These are phyloP conservation scores for Platyscapa corneri DNA, from an alignment of 1,140 invertebrate genomes.

Conservation along the genomic window DNA sequence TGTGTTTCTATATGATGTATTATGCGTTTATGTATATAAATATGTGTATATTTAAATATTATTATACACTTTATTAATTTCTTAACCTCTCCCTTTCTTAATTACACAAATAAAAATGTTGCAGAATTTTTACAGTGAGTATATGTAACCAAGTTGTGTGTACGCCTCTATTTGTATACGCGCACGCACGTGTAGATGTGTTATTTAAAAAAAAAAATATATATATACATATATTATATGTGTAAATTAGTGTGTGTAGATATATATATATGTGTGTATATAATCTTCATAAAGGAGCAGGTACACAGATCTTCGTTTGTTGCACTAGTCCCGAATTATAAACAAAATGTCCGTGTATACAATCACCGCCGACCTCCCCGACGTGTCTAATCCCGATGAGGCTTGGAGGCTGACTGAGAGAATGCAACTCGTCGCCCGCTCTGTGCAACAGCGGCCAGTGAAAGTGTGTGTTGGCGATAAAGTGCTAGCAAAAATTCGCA, in stretches of 20 bases:
- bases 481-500: conserved; percentile 24
- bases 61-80: conserved; percentile 15
- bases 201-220: background rate
- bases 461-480: conserved; percentile 29
- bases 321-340: conserved; percentile 4
- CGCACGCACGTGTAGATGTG: background rate
- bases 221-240: background rate
- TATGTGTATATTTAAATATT: conserved; percentile 11
- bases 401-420: conserved; percentile 45
- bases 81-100: background rate
- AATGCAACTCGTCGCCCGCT: conserved; percentile 9
- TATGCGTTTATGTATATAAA: background rate
- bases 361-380: background rate
- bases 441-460: conserved; percentile 28
- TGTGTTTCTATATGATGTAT: no score
- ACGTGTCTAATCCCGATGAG: conserved; percentile 29
- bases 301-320: background rate
- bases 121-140: background rate
- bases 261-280: background rate
- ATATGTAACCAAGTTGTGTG: background rate
- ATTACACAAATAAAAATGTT: background rate
- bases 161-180: background rate
- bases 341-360: conserved; percentile 1
- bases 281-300: background rate
- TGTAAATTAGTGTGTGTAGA: background rate